These are phyloP conservation scores for Pantherophis vulpinus DNA, from an alignment of 2,797 vertebrate genomes.

Conservation along the genomic window DNA sequence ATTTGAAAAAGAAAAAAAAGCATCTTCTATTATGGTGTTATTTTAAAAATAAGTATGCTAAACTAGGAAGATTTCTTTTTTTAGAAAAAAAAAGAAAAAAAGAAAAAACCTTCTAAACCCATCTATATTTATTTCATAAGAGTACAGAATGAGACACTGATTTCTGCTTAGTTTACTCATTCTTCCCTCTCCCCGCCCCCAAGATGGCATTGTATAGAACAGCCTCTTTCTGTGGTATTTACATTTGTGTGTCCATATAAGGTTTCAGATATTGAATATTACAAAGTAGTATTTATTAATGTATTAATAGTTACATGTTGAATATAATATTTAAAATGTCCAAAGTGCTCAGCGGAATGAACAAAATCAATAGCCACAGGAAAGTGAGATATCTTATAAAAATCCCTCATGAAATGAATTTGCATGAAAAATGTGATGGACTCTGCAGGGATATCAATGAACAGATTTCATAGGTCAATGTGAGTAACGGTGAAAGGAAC, in stretches of 20 bases:
- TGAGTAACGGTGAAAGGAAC: not conserved
- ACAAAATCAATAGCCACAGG: not conserved
- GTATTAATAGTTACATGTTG: not conserved
- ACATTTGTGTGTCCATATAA: not conserved
- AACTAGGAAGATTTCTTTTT: conserved; percentile 11
- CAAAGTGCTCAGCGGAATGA: not conserved
- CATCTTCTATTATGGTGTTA: conserved; percentile 44
- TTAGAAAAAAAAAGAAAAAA: not conserved
- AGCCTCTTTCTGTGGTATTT: not conserved
- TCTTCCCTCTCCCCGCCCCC: not conserved
- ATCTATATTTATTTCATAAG: not conserved
- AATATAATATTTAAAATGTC: conserved; percentile 4
- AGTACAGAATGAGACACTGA: not conserved
- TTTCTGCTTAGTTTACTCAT: not conserved
- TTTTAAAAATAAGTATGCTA: conserved; percentile 34
- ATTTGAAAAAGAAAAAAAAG: conserved; percentile 52
- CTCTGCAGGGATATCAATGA: not conserved
- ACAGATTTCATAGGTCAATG: too few species aligned
- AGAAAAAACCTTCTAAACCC: conserved; percentile 12
- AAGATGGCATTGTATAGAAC: not conserved
- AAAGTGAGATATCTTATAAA: not conserved
- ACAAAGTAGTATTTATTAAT: not conserved
- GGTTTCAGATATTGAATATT: not conserved
- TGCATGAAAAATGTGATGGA: not conserved
- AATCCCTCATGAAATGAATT: not conserved